Conservation (phyloP, 2,797 vertebrate genomes). For the Macropus fuliginosus region DNA sequence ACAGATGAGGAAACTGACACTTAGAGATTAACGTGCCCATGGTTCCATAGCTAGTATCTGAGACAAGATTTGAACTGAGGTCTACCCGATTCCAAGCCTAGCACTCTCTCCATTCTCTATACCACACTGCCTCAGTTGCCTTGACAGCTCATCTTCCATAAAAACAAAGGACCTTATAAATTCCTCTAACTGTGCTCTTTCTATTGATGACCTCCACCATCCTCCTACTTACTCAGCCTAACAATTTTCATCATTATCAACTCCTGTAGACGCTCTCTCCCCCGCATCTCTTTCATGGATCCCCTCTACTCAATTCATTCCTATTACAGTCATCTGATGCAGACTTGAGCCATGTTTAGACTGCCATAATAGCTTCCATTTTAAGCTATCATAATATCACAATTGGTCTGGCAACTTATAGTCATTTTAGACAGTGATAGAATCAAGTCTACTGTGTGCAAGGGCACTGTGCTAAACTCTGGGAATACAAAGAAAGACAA, state of each 20-base stretch:
- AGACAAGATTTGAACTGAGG: too few relatives aligned
- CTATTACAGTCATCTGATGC: background rate
- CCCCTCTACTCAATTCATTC: background rate
- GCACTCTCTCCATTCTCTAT: background rate
- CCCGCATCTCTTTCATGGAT: background rate
- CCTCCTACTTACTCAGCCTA: background rate
- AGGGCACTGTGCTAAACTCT: too few relatives aligned
- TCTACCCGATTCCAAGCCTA: background rate
- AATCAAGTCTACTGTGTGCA: background rate
- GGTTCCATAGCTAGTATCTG: background rate
- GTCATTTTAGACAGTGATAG: background rate
- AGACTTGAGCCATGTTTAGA: background rate
- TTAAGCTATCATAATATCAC: background rate
- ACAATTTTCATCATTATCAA: background rate
- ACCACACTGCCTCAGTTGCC: background rate
- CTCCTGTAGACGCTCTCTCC: background rate
- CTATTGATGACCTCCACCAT: background rate
- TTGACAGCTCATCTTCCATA: background rate
- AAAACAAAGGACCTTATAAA: background rate
- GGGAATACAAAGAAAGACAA: too few relatives aligned
- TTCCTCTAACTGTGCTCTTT: background rate
- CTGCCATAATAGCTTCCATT: background rate
- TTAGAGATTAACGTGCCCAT: background rate
- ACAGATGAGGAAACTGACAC: background rate
- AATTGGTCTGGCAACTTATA: background rate